Conservation (phyloP, 1,140 invertebrate genomes). For the Drosophila asahinai region DNA sequence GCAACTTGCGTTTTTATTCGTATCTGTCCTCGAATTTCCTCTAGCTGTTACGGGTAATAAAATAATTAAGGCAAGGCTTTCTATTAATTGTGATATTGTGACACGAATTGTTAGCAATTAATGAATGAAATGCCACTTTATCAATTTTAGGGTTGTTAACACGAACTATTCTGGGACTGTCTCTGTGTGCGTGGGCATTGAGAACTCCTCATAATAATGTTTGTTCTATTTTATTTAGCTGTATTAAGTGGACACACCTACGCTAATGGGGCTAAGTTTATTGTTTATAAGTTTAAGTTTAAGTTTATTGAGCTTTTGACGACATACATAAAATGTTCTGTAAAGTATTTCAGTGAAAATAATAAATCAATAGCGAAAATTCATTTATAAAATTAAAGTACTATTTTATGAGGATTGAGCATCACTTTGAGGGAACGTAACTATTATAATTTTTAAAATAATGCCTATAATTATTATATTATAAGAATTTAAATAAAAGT, state of each 20-base stretch:
- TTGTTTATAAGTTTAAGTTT: no score
- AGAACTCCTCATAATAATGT: slow-evolving; percentile 67
- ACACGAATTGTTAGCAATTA: slow-evolving; percentile 80
- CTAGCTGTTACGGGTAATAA: slow-evolving; percentile 41
- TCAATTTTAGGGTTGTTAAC: slow-evolving; percentile 11
- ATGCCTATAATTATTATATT: no score
- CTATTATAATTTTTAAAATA: no score
- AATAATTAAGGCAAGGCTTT: slow-evolving; percentile 51
- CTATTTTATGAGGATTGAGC: no score
- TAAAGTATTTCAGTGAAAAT: slow-evolving; percentile 9
- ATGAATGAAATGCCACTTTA: slow-evolving; percentile 34
- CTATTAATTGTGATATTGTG: slow-evolving; percentile 73
- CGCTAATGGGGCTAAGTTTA: slow-evolving; percentile 26
- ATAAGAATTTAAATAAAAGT: no score
- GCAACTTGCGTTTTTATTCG: slow-evolving; percentile 23
- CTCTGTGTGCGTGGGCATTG: slow-evolving; percentile 49
- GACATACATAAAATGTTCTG: slow-evolving; percentile 15
- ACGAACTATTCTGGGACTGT: slow-evolving; percentile 25
- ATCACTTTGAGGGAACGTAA: no score
- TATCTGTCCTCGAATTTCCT: slow-evolving; percentile 24
- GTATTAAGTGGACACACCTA: slow-evolving; percentile 75
- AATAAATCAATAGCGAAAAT: not conserved
- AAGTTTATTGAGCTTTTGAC: slow-evolving; percentile 54
- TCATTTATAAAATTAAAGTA: no score
- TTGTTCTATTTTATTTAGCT: slow-evolving; percentile 65